A percentile compares a stretch with the other conserved stretches of the same genome.
These are phyloP conservation scores for Stegodyphus dumicola DNA, from an alignment of 1,140 invertebrate genomes.

Conservation along the genomic window DNA sequence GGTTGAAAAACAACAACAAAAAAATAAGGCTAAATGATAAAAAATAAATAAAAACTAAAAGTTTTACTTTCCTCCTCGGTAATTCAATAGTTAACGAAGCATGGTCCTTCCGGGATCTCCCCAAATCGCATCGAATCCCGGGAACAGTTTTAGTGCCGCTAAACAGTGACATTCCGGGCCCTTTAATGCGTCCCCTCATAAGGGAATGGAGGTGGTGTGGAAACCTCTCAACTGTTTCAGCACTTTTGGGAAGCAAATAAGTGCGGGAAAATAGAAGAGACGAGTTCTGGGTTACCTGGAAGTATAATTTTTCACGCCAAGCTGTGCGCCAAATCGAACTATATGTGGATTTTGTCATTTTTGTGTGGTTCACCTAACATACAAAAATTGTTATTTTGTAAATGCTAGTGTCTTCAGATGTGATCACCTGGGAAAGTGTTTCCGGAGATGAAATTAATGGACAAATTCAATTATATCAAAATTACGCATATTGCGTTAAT, in stretches of 20 bases:
- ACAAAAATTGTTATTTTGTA: too few species aligned
- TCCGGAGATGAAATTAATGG: too few species aligned
- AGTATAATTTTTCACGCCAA: background rate
- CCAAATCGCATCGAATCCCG: conserved; percentile 28
- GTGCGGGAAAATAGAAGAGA: conserved; percentile 16
- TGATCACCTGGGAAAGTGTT: too few species aligned
- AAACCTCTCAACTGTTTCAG: conserved; percentile 52
- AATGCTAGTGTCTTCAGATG: too few species aligned
- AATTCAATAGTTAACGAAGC: conserved; percentile 44
- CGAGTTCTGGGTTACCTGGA: conserved; percentile 38
- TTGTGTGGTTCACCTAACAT: too few species aligned
- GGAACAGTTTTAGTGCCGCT: conserved; percentile 51
- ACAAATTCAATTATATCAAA: too few species aligned
- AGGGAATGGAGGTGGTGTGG: conserved; percentile 27
- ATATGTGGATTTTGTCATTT: too few species aligned
- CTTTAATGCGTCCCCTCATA: conserved; percentile 35
- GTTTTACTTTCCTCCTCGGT: conserved; percentile 1
- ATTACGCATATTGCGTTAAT: too few species aligned
- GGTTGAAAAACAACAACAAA: too few species aligned
- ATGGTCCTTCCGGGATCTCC: conserved; percentile 16
- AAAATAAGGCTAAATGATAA: background rate
- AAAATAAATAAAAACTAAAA: background rate
- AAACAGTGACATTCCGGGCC: conserved; percentile 41
- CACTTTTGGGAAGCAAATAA: conserved; percentile 53
- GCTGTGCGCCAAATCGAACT: too few species aligned